These are phyloP conservation scores for Sericinus montela DNA, from an alignment of 2,888 invertebrate species.

Conservation along the genomic window DNA sequence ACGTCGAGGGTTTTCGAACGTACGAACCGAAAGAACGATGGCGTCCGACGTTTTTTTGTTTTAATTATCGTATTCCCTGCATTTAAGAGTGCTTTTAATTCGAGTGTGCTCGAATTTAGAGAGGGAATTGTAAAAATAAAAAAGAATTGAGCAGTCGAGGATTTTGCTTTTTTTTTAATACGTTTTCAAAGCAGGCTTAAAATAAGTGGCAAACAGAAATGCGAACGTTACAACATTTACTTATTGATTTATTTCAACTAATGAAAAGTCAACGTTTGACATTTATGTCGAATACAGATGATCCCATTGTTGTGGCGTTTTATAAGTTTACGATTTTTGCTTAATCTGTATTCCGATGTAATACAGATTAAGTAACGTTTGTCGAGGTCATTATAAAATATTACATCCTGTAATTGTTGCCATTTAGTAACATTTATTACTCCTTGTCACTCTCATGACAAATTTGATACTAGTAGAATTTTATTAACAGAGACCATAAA, in stretches of 20 bases:
- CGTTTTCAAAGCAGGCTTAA: background rate
- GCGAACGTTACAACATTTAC: too few species aligned
- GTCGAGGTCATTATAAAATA: background rate
- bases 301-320: too few species aligned
- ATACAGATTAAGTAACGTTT: background rate
- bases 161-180: constrained; percentile 11
- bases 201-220: too few species aligned
- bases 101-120: constrained; percentile 20
- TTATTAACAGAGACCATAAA: too few species aligned
- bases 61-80: constrained; percentile 46
- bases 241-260: too few species aligned
- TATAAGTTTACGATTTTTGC: background rate
- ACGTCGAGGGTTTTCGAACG: constrained; percentile 43
- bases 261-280: too few species aligned
- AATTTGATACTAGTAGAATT: too few species aligned
- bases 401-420: constrained; percentile 14
- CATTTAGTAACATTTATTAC: background rate
- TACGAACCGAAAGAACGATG: constrained; percentile 41
- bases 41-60: constrained; percentile 37
- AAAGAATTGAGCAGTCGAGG: background rate
- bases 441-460: too few species aligned
- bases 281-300: too few species aligned
- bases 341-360: constrained; percentile 13
- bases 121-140: constrained; percentile 11
- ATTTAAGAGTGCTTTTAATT: constrained; percentile 23